Evolutionary conservation across 2,113 vertebrate genomes (phyloP).

Genomic region (Peromyscus leucopus): DNA sequence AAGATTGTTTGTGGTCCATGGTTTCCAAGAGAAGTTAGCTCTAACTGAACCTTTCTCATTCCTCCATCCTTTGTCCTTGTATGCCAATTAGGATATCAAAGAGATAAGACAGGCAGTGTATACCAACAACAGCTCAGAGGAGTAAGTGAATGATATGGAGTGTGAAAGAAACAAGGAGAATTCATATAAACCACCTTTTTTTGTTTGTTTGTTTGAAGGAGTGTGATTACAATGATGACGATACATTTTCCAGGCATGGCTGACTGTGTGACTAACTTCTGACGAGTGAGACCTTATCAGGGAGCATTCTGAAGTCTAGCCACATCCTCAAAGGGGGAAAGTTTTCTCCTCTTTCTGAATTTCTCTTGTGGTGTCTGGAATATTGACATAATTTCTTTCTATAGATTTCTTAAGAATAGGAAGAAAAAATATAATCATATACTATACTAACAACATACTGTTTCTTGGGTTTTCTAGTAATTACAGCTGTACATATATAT

Average conservation of each 20-base stretch:
- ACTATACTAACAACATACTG: not conserved
- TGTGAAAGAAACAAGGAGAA: not conserved
- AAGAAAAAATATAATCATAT: not conserved
- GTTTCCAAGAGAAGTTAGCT: not conserved
- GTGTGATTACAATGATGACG: not conserved
- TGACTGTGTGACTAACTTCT: too few species aligned
- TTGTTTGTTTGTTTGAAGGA: not conserved
- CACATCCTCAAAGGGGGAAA: not conserved
- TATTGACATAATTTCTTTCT: not conserved
- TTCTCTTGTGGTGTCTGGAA: not conserved
- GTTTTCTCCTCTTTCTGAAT: not conserved
- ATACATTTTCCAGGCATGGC: not conserved
- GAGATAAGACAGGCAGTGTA: not conserved
- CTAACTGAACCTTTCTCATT: not conserved
- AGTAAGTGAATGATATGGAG: not conserved
- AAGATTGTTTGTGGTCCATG: not conserved
- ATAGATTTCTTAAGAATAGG: not conserved
- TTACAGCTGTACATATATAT: not conserved
- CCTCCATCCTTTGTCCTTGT: not conserved
- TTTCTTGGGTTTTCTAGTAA: constrained; percentile 31
- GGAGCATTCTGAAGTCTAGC: not conserved
- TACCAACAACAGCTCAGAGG: not conserved
- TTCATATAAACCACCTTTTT: not conserved
- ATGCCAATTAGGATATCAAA: not conserved
- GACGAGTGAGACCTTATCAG: not conserved